Conservation (phyloP, 2,888 invertebrate species). For the Cryptophagus acutangulus region DNA sequence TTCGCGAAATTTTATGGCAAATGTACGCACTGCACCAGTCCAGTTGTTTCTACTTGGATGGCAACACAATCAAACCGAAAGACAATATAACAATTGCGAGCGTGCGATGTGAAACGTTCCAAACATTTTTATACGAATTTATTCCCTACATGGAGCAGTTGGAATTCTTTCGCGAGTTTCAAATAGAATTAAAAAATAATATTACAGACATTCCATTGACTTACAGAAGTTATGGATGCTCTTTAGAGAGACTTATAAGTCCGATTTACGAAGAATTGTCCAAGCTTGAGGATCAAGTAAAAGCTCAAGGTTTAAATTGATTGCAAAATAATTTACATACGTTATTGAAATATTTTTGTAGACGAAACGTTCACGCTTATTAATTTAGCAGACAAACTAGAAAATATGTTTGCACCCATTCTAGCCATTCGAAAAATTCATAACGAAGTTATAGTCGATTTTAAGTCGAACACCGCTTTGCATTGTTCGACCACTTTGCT, state of each 20-base stretch:
- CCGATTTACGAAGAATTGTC: slow-evolving; percentile 35
- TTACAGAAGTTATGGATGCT: slow-evolving; percentile 37
- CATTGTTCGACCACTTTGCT: slow-evolving; percentile 35
- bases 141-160: slow-evolving; percentile 40
- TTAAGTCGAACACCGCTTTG: slow-evolving; percentile 23
- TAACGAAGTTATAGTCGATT: slow-evolving; percentile 30
- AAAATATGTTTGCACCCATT: slow-evolving; percentile 34
- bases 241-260: slow-evolving; percentile 33
- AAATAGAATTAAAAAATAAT: slow-evolving; percentile 22
- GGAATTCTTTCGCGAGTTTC: slow-evolving; percentile 38
- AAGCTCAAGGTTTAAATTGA: slow-evolving; percentile 36
- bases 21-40: slow-evolving; percentile 38
- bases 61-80: slow-evolving; percentile 34
- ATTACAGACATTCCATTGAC: slow-evolving; percentile 32
- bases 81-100: slow-evolving; percentile 41
- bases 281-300: slow-evolving; percentile 36
- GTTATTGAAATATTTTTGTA: slow-evolving; percentile 25
- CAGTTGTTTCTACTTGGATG: slow-evolving; percentile 34
- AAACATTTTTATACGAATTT: slow-evolving; percentile 36
- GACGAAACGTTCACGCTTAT: slow-evolving; percentile 41
- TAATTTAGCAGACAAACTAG: slow-evolving; percentile 33
- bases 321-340: slow-evolving; percentile 2
- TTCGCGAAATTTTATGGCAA: slow-evolving; percentile 45
- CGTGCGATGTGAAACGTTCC: slow-evolving; percentile 35
- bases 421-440: slow-evolving; percentile 35